Evolutionary conservation across 2,888 invertebrate genomes (phyloP), one percentile per base, ranked within the genome.

Genomic region (Amiota communis): DNA sequence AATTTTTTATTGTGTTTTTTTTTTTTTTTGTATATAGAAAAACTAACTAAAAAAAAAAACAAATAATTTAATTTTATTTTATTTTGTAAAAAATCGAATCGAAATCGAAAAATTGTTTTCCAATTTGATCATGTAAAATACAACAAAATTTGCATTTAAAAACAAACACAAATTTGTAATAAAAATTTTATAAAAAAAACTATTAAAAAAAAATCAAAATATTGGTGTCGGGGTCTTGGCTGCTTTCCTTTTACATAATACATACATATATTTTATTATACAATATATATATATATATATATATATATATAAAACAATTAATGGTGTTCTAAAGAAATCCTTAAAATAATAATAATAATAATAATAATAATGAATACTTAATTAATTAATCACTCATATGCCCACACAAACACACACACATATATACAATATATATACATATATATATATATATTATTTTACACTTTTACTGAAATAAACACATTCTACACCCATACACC

Each of bases 161-260:
- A 36, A 36, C 36, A 36, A 36, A 2, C 36, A 36, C 36, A 36
- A 73, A 70, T 70, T 73, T 70, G 70, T 64, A 73, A 36, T 67
- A 59, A 23, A 59, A 59, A 17, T 17, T 11, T 36, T 36, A 36
- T 6, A 56, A 57, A 65, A 15, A 65, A 53, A 64, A 71, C n/a
- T n/a, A 63, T 53, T 46, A 36, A 10, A 47, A 47, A 70, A 23
- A 59, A 46, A 46, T 47, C 47, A 13, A 70, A 70, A 20, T 61
- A 20, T n/a, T 65, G 65, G 65, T 65, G 65, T 48, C 48, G 65
- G 65, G 65, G 17, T 48, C 20, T 17, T 65, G 65, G 20, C 17
- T 59, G n/a, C 53, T n/a, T 20, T 20, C 59, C 20, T 20, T 59
- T 15, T 20, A 59, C 59, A 17, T 59, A 20, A 10, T 57, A 20